A percentile compares a stretch with the other conserved stretches of the same genome.
Conservation (phyloP, 2,797 vertebrate genomes). For the Vespertilio murinus region DNA sequence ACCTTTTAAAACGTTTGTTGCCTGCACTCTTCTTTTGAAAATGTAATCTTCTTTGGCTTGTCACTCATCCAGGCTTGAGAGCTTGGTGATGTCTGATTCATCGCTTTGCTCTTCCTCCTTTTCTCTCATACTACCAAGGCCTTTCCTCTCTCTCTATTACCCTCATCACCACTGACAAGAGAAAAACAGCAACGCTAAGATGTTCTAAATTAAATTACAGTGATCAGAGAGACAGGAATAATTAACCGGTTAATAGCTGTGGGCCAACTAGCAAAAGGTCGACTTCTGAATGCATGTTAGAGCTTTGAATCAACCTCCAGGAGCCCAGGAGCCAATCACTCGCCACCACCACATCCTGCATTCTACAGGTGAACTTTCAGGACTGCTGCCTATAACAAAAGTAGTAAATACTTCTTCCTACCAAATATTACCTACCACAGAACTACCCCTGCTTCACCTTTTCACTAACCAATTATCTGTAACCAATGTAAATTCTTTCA, state of each 20-base stretch:
- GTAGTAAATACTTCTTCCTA: not conserved
- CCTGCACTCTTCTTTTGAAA: not conserved
- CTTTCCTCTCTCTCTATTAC: not conserved
- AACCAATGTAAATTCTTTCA: not conserved
- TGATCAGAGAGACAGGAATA: not conserved
- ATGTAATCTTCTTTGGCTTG: not conserved
- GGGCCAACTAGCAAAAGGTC: not conserved
- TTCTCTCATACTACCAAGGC: not conserved
- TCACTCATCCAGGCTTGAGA: not conserved
- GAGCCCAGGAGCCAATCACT: not conserved
- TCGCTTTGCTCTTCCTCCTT: not conserved
- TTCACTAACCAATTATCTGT: not conserved
- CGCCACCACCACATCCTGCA: not conserved
- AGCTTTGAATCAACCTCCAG: not conserved
- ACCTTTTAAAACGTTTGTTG: constrained; percentile 14
- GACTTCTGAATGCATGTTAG: not conserved
- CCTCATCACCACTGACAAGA: not conserved
- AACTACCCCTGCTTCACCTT: not conserved
- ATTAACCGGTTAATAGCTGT: not conserved
- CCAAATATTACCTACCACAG: not conserved
- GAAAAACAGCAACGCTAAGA: not conserved
- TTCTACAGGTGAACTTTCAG: not conserved
- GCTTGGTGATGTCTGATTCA: not conserved
- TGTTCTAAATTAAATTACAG: not conserved
- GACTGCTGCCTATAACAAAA: not conserved